Base-by-base conservation (phyloP, 2,888 invertebrate genomes). In the Hypena proboscidalis region DNA sequence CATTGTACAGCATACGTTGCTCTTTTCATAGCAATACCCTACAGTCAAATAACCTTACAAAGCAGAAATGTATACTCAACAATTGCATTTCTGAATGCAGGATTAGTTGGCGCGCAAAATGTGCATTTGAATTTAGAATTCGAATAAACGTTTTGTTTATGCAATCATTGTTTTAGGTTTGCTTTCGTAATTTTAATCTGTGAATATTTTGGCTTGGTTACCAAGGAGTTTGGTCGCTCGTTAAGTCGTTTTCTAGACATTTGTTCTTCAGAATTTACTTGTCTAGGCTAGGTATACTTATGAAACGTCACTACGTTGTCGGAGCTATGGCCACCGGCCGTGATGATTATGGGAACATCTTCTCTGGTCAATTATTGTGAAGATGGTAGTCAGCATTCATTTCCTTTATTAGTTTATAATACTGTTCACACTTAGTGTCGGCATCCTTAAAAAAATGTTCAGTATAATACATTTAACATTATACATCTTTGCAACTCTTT, bases 61-160 rank as follows among this genome's bases (percentile, higher is more conserved):
- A 21, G 32, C 26, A n/a, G n/a, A n/a, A 36, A 13, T 43, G 32
- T 11, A 15, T 15, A 8, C 4, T 3, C n/a, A 30, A 26, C 7
- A 13, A 8, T 34, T 23, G 2, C 9, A 34, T 6, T 26, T 21
- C 10, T 10, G 0, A n/a, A 33, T 23, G 25, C 11, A 23, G 9
- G 11, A 14, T 17, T 25, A 25, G 23, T 34, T 38, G 22, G 34
- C 52, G 39, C 37, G 32, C 21, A 26, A 40, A 42, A 34, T 36
- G 33, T 47, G 41, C 34, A 34, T 61, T 46, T 27, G 29, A 41
- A 41, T 51, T 46, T 50, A 20, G 32, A 59, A 58, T 55, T 58
- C 36, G 26, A 44, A 39, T 53, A 35, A 34, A 22, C 13, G 11
- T 27, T 40, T 21, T 20, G 32, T 40, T 38, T 31, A 22, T 33